Percentiles rank a stretch among this genome's conserved stretches.
Evolutionary conservation across 2,797 vertebrate genomes (phyloP).

Genomic region (Morus bassanus): DNA sequence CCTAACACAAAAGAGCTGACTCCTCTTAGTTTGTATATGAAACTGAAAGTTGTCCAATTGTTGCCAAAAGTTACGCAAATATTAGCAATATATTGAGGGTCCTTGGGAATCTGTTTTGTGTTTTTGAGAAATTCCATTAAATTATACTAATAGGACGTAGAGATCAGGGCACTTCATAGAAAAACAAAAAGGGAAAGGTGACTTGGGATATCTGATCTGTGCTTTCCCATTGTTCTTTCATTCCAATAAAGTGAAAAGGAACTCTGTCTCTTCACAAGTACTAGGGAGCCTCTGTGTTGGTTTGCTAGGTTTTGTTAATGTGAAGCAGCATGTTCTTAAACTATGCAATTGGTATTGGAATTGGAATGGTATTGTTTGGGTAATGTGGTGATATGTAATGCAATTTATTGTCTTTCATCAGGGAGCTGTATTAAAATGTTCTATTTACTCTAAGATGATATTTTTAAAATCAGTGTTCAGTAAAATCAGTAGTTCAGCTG

Average conservation of each 20-base stretch:
- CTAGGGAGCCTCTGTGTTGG: background rate
- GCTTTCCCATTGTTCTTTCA: background rate
- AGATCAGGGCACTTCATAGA: background rate
- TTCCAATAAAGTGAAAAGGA: background rate
- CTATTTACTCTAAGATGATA: background rate
- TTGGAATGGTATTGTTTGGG: background rate
- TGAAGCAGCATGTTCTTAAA: background rate
- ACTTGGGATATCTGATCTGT: background rate
- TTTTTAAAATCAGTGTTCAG: background rate
- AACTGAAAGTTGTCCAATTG: background rate
- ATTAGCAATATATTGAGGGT: background rate
- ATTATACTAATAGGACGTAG: background rate
- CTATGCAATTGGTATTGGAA: background rate
- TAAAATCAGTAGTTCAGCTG: background rate
- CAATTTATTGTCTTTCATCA: background rate
- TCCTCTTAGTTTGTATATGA: background rate
- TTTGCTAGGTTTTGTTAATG: background rate
- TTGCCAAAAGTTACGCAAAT: background rate
- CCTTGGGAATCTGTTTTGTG: background rate
- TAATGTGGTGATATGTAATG: background rate
- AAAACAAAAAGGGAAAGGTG: background rate
- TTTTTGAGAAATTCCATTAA: background rate
- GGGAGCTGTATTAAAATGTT: background rate
- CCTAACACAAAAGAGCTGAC: background rate
- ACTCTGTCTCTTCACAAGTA: background rate